Base-by-base conservation (phyloP, 2,888 invertebrate species). In the Gymnoscelis rufifasciata region DNA sequence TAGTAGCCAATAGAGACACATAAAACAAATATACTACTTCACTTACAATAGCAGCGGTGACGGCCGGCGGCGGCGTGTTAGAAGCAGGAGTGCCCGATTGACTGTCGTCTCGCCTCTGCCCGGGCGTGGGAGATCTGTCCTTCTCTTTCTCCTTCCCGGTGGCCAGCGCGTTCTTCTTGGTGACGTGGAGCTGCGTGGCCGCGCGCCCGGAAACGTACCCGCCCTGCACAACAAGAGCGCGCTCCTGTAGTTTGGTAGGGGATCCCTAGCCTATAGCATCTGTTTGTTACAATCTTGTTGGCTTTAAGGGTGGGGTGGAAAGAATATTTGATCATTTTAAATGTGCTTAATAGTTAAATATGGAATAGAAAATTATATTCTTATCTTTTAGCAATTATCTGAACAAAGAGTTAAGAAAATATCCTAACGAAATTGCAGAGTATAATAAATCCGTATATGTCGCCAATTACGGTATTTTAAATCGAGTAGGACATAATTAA, bases 111-210 rank as follows among this genome's bases (percentile, higher is more conserved):
- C 54, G 39, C 49, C 45, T 38, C 0, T 52, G 52, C 26, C 62
- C 68, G 0, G 78, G 77, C 0, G 79, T 75, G 14, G 80, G 78
- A 8, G 76, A 73, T 11, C 78, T 39, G 75, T 87, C 81, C 82
- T 88, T 69, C 75, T 87, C 81, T 82, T 88, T 69, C 75, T 87
- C 94, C 61, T 71, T 71, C 51, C 69, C 73, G 8, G 65, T 68
- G 41, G 87, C 87, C 54, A 97, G 89, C 41, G 96, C 92, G 86
- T 97, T 97, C 78, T 94, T 93, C 84, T 94, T 95, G 28, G 68
- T 79, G 43, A 95, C 93, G 71, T 93, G 93, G 36, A 96, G 89
- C 60, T 93, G 84, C 60, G 88, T 86, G 68, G 78, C 81, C 54
- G 90, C 90, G 56, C 91, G 90, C 29, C 91, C 91, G 36, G 90